These are phyloP conservation scores for Alligator mississippiensis DNA, from an alignment of 2,113 vertebrate species.

Conservation along the genomic window DNA sequence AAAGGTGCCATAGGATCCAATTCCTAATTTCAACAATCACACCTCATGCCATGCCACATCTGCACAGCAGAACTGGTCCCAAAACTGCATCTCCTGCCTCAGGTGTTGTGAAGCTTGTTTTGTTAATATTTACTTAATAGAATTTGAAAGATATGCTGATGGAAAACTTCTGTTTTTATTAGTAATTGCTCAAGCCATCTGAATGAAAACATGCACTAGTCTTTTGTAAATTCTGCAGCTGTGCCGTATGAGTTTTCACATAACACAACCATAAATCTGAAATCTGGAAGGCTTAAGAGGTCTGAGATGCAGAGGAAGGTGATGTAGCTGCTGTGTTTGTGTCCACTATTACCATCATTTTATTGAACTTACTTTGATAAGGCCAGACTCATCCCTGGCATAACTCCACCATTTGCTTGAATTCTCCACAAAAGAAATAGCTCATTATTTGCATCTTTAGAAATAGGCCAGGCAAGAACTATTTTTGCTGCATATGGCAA, in stretches of 20 bases:
- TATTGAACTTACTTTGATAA: neutral
- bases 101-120: neutral
- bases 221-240: too few species aligned
- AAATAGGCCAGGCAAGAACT: neutral
- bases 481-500: neutral
- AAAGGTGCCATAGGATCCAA: too few species aligned
- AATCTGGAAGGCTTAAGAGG: neutral
- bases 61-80: too few species aligned
- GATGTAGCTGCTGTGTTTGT: neutral
- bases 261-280: neutral
- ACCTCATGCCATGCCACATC: too few species aligned
- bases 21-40: too few species aligned
- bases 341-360: neutral
- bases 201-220: conserved; percentile 12
- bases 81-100: too few species aligned
- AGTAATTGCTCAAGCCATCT: neutral
- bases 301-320: neutral
- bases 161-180: conserved; percentile 17
- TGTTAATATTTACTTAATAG: neutral
- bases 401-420: neutral
- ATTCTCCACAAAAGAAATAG: neutral
- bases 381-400: neutral
- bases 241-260: neutral
- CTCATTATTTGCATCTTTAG: neutral
- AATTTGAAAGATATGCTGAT: neutral